Conservation (phyloP, 2,113 vertebrate species). For the Mesoclemmys tuberculata region DNA sequence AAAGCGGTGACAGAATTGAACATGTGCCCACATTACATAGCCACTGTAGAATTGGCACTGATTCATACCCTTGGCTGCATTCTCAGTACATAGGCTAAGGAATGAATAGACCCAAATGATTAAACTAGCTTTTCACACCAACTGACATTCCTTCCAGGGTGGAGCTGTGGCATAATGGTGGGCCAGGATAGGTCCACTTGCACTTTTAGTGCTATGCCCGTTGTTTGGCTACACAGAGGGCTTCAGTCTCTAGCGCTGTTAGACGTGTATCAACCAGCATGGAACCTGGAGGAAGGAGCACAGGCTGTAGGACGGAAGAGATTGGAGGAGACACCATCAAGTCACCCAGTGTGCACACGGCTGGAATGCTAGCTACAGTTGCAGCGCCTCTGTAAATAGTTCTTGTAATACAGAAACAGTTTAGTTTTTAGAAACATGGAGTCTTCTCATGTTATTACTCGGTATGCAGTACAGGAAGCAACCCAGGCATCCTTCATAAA, state of each 20-base stretch:
- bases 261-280: not conserved
- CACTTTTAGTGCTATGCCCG: not conserved
- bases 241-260: not conserved
- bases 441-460: not conserved
- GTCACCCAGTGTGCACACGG: not conserved
- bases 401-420: not conserved
- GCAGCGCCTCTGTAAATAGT: not conserved
- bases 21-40: not conserved
- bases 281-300: not conserved
- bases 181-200: not conserved
- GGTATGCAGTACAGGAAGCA: not conserved
- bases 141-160: not conserved
- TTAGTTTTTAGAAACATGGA: not conserved
- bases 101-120: not conserved
- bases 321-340: not conserved
- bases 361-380: rapidly evolving
- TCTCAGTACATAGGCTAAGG: not conserved
- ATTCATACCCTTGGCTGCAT: not conserved
- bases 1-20: not conserved
- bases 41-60: not conserved
- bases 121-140: not conserved
- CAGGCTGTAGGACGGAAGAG: not conserved
- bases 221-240: not conserved
- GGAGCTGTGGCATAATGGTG: not conserved
- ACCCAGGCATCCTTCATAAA: not conserved